Conservation (phyloP, 2,888 invertebrate genomes). For the Limnephilus lunatus region DNA sequence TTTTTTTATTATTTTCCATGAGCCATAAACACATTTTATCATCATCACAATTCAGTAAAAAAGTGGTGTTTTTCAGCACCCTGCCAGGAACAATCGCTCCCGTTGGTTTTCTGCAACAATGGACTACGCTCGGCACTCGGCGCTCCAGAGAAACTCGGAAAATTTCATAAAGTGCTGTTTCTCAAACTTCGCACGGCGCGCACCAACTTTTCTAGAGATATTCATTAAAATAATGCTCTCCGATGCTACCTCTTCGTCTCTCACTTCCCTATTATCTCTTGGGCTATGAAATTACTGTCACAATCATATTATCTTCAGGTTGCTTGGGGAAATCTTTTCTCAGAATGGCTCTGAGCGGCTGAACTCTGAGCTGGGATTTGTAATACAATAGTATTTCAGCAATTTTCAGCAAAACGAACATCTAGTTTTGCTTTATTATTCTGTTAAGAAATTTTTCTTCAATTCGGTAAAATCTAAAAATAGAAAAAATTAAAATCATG, state of each 20-base stretch:
- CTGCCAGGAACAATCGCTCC: neutral
- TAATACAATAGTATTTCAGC: neutral
- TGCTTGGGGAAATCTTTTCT: neutral
- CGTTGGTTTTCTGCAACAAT: slow-evolving; percentile 2
- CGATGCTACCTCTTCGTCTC: neutral
- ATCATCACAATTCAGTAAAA: neutral
- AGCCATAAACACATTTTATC: neutral
- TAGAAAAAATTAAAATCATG: too few relatives aligned
- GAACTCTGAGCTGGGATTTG: neutral
- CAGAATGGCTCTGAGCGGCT: neutral
- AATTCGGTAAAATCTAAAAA: neutral
- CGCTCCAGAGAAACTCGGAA: neutral
- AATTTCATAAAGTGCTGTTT: neutral
- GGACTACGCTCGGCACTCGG: neutral
- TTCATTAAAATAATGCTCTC: neutral
- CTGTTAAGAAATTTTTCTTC: neutral
- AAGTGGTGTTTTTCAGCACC: neutral
- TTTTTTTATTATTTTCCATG: neutral
- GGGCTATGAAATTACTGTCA: neutral
- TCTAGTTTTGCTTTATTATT: neutral
- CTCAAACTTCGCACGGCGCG: neutral
- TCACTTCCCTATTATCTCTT: neutral
- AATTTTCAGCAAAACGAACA: neutral
- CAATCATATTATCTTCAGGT: neutral
- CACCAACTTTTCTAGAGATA: neutral